Evolutionary conservation across 2,888 invertebrate genomes (phyloP), one percentile per base, ranked within the genome.

Genomic region (Neocrepidodera transversa): DNA sequence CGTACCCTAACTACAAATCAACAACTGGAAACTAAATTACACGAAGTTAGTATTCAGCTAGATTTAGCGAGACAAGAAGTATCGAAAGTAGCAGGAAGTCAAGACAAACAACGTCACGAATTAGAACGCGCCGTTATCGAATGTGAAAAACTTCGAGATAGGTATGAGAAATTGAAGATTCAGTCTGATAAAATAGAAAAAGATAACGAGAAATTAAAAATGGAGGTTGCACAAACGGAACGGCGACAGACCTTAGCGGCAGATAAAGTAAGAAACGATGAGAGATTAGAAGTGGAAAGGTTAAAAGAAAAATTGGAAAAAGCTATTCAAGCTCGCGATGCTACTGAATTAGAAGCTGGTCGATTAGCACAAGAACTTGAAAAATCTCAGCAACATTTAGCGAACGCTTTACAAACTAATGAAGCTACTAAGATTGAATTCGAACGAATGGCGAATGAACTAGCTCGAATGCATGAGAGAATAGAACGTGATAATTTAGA

Each of bases 111-210:
- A 76, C 84, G 92, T 35, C 82, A 85, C 64, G 92, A 93, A 72
- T 83, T 92, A 71, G 94, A 92, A 78, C 84, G 93, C 42, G 89
- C 93, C 67, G 89, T 92, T 74, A 92, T 94, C 76, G 94, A 94
- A 80, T 89, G 92, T 70, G 94, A 94, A 76, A 94, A 94, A 81
- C 87, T 93, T 64, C 85, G 92, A 69, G 94, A 94, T 72, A 85
- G 92, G 64, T 89, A 92, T 76, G 94, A 94, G 75, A 92, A 93
- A 80, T 81, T 93, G n/a, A 89, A 89, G 71, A 77, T 86, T 55
- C 86, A 87, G 65, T 83, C 86, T 51, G 90, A 90, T 56, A 87
- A 87, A 71, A 77, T 89, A 57, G 89, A 90, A 71, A 86, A 87
- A 69, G 92, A 92, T 75, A 90, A 91, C 67, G 91, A 91, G 73